Evolutionary conservation across 2,888 invertebrate species (phyloP), one percentile per base, ranked within the genome.

Genomic region (Tetramorium bicarinatum): DNA sequence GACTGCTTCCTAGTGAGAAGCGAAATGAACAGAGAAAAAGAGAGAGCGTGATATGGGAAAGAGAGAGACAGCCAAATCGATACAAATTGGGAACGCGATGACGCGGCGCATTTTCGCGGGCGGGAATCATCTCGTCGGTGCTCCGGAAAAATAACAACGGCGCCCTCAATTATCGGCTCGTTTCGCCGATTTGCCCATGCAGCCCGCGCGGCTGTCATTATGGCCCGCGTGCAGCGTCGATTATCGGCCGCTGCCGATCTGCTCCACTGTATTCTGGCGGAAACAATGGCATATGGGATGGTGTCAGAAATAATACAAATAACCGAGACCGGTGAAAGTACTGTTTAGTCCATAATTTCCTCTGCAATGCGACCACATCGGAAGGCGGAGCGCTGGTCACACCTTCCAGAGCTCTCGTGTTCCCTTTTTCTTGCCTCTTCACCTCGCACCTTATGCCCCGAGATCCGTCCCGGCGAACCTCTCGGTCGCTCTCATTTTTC

Each of bases 41-140:
- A 38, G 64, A 34, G 67, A 38, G 18, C 15, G 38, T 66, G 72
- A 79, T 72, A 76, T 74, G 71, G 71, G 85, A 86, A 49, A 75
- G 86, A 85, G 86, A 88, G 84, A 85, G 86, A 90, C 87, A 88
- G 90, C 84, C 88, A 49, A 90, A 93, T 93, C 92, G 91, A 93
- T 93, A 92, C 90, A 94, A 94, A 94, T 93, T 93, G 91, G 92
- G 89, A 91, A 90, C 88, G 87, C 91, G 88, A 94, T 94, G 94
- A 94, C 93, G 90, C 18, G 82, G 94, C 93, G 87, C 77, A 84
- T 93, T 91, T 90, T 90, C 85, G 83, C 62, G 84, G 72, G 67
- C 82, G 79, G 74, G 77, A 49, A 69, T 67, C 69, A 47, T 80
- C 29, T 34, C 25, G 21, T 13, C 59, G 61, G 21, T 18, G 69